Percentiles rank a stretch among this genome's conserved stretches.
These are phyloP conservation scores for Centrocercus urophasianus DNA, from an alignment of 2,113 vertebrate species.

Conservation along the genomic window DNA sequence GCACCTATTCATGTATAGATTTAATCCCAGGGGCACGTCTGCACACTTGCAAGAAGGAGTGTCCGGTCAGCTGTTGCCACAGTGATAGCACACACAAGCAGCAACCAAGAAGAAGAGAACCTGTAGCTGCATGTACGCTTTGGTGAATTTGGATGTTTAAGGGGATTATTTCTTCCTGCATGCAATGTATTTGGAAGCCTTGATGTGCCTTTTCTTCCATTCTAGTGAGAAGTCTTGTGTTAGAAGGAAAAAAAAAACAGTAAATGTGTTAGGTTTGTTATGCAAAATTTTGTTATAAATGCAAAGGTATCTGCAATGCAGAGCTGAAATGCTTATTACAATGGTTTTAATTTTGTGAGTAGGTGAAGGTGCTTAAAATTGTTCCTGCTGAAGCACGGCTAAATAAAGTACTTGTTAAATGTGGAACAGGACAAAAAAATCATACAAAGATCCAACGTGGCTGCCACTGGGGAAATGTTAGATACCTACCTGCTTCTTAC, in stretches of 20 bases:
- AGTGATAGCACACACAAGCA: conserved; percentile 11
- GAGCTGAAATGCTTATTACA: background rate
- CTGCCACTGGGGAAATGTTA: background rate
- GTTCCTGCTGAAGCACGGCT: background rate
- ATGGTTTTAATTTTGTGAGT: background rate
- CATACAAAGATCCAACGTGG: background rate
- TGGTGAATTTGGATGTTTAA: background rate
- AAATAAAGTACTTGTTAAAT: conserved; percentile 13
- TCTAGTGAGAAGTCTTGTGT: background rate
- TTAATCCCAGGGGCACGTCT: conserved; percentile 16
- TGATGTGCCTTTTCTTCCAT: background rate
- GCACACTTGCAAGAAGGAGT: background rate
- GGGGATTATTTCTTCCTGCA: background rate
- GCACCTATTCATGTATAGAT: conserved; percentile 15
- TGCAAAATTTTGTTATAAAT: background rate
- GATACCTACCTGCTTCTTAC: background rate
- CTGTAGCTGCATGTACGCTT: background rate
- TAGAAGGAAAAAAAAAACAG: background rate
- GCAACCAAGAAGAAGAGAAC: background rate
- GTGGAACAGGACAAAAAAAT: background rate
- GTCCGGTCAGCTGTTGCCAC: conserved; percentile 47
- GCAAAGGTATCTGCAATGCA: background rate
- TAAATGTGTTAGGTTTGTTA: background rate
- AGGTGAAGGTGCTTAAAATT: background rate
- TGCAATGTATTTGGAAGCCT: background rate